Evolutionary conservation across 2,113 vertebrate genomes (phyloP).

Genomic region (Ascaphus truei): DNA sequence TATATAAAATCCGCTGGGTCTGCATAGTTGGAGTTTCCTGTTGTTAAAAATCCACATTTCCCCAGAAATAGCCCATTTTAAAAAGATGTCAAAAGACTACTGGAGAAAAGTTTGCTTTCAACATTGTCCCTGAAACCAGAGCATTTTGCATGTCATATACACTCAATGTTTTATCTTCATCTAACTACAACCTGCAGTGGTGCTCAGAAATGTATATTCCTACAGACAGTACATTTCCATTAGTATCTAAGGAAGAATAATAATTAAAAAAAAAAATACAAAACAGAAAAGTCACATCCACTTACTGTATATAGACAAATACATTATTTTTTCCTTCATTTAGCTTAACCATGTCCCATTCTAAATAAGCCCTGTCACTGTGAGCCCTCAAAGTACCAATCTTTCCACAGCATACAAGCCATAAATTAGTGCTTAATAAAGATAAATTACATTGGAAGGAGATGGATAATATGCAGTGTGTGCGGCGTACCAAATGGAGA

Average conservation of each 20-base stretch:
- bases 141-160: neutral
- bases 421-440: slow-evolving; percentile 57
- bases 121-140: too few species aligned
- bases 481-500: slow-evolving; percentile 40
- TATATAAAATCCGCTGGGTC: neutral
- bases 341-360: neutral
- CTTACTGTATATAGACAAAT: neutral
- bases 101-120: neutral
- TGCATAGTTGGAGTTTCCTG: neutral
- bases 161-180: neutral
- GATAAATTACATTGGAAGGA: slow-evolving; percentile 55
- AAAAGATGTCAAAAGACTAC: neutral
- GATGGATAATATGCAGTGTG: slow-evolving; percentile 52
- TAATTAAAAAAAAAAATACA: neutral
- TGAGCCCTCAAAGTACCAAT: slow-evolving; percentile 41
- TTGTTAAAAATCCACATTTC: neutral
- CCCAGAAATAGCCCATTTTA: neutral
- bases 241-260: neutral
- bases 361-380: neutral
- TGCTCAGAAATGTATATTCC: neutral
- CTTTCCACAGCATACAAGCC: slow-evolving; percentile 45
- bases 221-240: neutral
- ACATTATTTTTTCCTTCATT: neutral
- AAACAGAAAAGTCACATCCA: neutral
- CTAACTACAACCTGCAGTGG: neutral